Evolutionary conservation across 2,888 invertebrate species (phyloP).

Genomic region (Hyalella azteca): DNA sequence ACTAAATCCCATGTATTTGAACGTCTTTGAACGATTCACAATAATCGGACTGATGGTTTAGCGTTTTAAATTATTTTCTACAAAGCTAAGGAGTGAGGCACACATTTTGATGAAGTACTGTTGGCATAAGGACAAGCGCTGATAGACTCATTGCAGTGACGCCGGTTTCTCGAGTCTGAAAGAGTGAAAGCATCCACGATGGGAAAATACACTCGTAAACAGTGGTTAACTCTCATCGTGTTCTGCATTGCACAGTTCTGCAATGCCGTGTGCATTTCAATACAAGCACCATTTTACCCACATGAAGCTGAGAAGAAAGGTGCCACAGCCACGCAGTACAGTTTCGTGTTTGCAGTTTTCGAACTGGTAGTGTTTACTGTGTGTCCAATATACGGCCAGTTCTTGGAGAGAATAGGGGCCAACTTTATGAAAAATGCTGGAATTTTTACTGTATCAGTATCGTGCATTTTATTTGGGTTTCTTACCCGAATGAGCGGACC

Average conservation of each 20-base stretch:
- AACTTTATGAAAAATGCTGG: constrained; percentile 82
- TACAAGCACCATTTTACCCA: constrained; percentile 86
- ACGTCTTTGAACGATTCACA: too few relatives aligned
- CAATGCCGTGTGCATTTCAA: constrained; percentile 81
- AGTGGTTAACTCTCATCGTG: constrained; percentile 78
- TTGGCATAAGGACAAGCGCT: too few relatives aligned
- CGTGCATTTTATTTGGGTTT: constrained; percentile 75
- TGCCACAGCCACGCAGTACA: constrained; percentile 81
- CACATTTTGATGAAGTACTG: too few relatives aligned
- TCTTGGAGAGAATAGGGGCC: constrained; percentile 78
- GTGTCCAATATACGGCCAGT: constrained; percentile 79
- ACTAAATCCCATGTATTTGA: too few relatives aligned
- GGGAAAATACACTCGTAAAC: constrained; percentile 65
- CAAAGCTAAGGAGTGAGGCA: too few relatives aligned
- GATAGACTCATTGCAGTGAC: too few relatives aligned
- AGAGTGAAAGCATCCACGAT: too few relatives aligned
- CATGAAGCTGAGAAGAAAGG: constrained; percentile 83
- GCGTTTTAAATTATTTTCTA: too few relatives aligned
- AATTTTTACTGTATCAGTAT: constrained; percentile 80
- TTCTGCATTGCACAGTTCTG: constrained; percentile 84
- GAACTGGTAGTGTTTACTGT: constrained; percentile 81
- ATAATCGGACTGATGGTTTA: too few relatives aligned
- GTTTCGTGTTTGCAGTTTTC: constrained; percentile 85
- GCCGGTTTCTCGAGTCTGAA: too few relatives aligned
- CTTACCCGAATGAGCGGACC: constrained; percentile 61